Base-by-base conservation (phyloP, 1,140 invertebrate genomes). In the Telenomus remus region DNA sequence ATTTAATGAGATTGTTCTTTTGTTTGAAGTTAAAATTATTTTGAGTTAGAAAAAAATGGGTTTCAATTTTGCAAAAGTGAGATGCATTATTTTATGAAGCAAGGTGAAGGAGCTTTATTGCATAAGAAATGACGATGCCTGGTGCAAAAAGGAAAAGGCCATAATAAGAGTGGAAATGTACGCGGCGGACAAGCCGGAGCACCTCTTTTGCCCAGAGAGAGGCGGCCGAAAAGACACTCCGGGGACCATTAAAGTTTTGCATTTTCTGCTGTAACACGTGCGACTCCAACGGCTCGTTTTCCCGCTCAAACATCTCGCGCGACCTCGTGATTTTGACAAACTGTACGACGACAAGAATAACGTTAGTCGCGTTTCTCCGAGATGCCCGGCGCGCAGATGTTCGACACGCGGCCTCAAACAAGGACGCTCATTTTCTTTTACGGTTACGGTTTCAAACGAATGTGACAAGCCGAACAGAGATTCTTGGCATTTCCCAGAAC, bases 381-480 rank as follows among this genome's bases (percentile, higher is more conserved):
- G n/a, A n/a, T 16, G 48, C 1, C 14, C 42, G 48, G 34, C 42
- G 34, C 68, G 44, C 60, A 65, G 69, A 72, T 72, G 69, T 72
- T 72, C 60, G 60, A 64, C 69, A 72, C 60, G 19, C 55, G 60
- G 70, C 55, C 50, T 50, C 55, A 42, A 27, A 27, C 19, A 55
- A 65, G 43, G 55, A 65, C 60, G 61, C 37, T 56, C 50, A 61
- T 74, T 66, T 66, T 66, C 61, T 66, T 74, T 74, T 74, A 74
- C 46, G 70, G 63, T 60, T 66, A 74, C 59, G 50, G 50, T 66
- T 66, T 65, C 47, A 14, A 44, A 73, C 50, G 55, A 65, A 73
- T 73, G 69, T 53, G 54, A 72, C 56, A 65, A 65, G 46, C 57
- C 44, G 63, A 59, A 54, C 46, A 37, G 49, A 56, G 44, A 60